Evolutionary conservation across 2,113 vertebrate genomes (phyloP), one percentile per base, ranked within the genome.

Genomic region (Ailurus styani): DNA sequence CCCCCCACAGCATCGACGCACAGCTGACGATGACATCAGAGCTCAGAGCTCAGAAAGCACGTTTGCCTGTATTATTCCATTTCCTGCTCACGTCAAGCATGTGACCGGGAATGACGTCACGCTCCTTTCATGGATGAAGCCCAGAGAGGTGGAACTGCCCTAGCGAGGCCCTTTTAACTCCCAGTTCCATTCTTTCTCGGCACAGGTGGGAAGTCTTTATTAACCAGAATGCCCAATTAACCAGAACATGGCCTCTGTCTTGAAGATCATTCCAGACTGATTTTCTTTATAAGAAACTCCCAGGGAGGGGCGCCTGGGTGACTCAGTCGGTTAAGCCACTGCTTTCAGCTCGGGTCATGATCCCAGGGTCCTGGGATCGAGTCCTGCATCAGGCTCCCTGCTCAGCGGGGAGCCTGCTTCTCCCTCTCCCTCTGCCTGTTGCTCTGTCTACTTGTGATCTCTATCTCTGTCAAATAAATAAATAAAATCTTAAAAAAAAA

Each of bases 21-120:
- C 3, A 2, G 9, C 37, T n/a, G 62, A n/a, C 27, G 4, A 5
- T 18, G 0, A 12, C 0, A 0, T 12, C 2, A 34, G 34, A 4
- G 40, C 83, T 45, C 2, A 17, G 47, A 34, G 14, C 50, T 47
- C 5, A 37, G 88, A 25, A 34, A 37, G 23, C 31, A 23, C 13
- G 27, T 52, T 60, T 6, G 27, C 55, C 10, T 17, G 0, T 40
- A 60, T 64, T 2, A 40, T 11, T 25, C 7, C n/a, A 40, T 6
- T 18, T 45, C 40, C n/a, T 14, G 27, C 10, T 31, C 45, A 2
- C 10, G 7, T 8, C 27, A 7, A 0, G 1, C 12, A 2, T 27
- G 15, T 2, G 9, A 27, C 27, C 9, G 1, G 4, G 6, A 60
- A 7, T 82, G 45, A 3, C 0, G 0, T 37, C 7, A 4, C 5